Evolutionary conservation across 37 sponge, comb jelly and placozoan genomes (phyloP).

Genomic region (Spongilla lacustris): DNA sequence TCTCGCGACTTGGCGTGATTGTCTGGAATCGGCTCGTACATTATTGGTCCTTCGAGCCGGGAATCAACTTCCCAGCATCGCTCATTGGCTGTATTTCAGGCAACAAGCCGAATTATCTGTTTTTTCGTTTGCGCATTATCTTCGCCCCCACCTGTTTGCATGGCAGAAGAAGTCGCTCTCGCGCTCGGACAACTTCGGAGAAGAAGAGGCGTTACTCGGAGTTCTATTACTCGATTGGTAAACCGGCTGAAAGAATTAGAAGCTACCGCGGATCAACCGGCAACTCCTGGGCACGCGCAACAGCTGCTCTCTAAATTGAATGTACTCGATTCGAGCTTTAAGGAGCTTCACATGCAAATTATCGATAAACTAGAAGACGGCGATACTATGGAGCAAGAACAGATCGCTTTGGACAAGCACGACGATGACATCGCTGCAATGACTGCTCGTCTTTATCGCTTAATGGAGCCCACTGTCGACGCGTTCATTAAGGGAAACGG

Average conservation of each 20-base stretch:
- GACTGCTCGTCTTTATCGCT: slow-evolving; percentile 13
- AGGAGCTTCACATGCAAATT: slow-evolving; percentile 25
- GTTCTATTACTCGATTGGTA: slow-evolving; percentile 2
- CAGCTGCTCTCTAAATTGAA: slow-evolving; percentile 34
- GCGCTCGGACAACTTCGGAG: neutral
- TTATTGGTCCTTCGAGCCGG: slow-evolving; percentile 42
- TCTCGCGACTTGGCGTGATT: too few relatives aligned
- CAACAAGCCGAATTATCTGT: neutral
- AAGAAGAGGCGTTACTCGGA: slow-evolving; percentile 1
- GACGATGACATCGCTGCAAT: slow-evolving; percentile 32
- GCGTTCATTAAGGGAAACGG: neutral
- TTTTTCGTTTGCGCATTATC: too few relatives aligned
- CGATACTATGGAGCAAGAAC: slow-evolving; percentile 9
- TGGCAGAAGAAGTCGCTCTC: neutral
- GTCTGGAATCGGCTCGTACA: too few relatives aligned
- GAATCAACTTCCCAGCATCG: neutral
- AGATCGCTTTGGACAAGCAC: slow-evolving; percentile 19
- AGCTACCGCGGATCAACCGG: neutral
- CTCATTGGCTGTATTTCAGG: neutral
- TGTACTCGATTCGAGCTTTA: slow-evolving; percentile 23
- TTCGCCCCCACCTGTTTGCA: neutral
- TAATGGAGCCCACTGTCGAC: neutral
- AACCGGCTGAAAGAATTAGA: slow-evolving; percentile 2
- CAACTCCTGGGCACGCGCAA: slow-evolving; percentile 16
- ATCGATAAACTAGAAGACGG: slow-evolving; percentile 37